phyloP scores from a whole-genome alignment of 2,888 invertebrate species.

The Rhodophaea formosa region DNA sequence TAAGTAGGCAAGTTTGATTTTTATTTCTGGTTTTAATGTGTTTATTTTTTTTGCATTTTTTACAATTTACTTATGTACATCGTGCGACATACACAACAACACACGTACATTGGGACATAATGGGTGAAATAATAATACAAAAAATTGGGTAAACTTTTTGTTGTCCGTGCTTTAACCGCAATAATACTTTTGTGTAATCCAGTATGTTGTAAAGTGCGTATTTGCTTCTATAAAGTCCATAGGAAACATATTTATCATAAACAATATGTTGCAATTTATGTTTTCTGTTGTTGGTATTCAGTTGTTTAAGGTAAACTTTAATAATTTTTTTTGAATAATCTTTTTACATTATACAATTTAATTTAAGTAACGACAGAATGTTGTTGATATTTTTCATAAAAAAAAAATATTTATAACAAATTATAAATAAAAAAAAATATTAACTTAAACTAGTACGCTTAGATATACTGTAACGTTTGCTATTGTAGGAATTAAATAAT shows the following conservation, averaged over 20 bases:
- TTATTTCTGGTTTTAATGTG: constrained; percentile 38
- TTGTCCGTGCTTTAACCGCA: constrained; percentile 34
- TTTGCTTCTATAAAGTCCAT: constrained; percentile 98
- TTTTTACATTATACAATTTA: background rate
- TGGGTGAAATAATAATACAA: constrained; percentile 40
- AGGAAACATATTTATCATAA: constrained; percentile 99
- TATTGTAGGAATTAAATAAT: no score
- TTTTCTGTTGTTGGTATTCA: constrained; percentile 99
- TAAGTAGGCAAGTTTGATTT: constrained; percentile 54
- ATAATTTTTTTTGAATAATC: constrained; percentile 19
- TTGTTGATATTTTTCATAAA: no score
- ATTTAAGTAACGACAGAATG: no score
- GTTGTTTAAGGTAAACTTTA: constrained; percentile 94
- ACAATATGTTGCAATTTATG: constrained; percentile 99
- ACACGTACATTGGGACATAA: constrained; percentile 55
- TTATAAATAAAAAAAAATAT: no score
- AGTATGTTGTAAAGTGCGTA: constrained; percentile 99
- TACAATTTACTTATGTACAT: constrained; percentile 42
- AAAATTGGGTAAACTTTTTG: constrained; percentile 31
- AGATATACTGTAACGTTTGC: no score
- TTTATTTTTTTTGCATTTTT: constrained; percentile 49
- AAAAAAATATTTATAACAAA: background rate
- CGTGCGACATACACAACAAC: constrained; percentile 51
- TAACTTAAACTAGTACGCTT: no score
- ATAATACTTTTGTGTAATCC: constrained; percentile 38